Evolutionary conservation across 2,797 vertebrate genomes (phyloP), one percentile per base, ranked within the genome.

Genomic region (Sciurus vulgaris): DNA sequence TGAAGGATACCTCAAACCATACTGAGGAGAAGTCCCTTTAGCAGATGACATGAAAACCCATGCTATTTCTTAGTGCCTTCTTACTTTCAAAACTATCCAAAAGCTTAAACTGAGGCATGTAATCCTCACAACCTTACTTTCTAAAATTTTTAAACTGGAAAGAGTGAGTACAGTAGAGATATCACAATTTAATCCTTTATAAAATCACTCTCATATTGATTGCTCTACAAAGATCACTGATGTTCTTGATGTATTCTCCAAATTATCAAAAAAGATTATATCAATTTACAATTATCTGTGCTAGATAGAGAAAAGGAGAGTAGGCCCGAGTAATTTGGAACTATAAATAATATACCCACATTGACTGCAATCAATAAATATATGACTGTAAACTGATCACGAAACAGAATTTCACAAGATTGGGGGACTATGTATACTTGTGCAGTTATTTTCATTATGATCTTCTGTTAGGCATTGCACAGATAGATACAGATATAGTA

Each of bases 21-120:
- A 77, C n/a, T 73, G 28, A 73, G 24, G 11, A 63, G 82, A 92
- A 56, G 26, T 7, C 44, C 38, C 85, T 70, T n/a, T n/a, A 86
- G 41, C 56, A 72, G 51, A 47, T 1, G 3, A 35, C 28, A 51
- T 33, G 65, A 54, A 2, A 81, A 49, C 2, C 65, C 28, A 65
- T 24, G 83, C 41, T 28, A 59, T 78, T 86, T 87, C 12, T 90
- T 81, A 90, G 18, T 7, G 35, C 17, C 15, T 56, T 90, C n/a
- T 89, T 33, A 72, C 28, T 96, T 95, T 83, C 38, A 69, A 33
- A 93, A 94, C 12, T 69, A 92, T 95, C n/a, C 41, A 70, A 72
- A 95, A 94, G n/a, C n/a, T 85, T 81, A 77, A 77, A 56, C 38
- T 51, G 30, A 79, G 74, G 15, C 24, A 85, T 35, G 78, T 11